Base-by-base conservation (phyloP, 2,888 invertebrate genomes). In the Esperia sulphurella region DNA sequence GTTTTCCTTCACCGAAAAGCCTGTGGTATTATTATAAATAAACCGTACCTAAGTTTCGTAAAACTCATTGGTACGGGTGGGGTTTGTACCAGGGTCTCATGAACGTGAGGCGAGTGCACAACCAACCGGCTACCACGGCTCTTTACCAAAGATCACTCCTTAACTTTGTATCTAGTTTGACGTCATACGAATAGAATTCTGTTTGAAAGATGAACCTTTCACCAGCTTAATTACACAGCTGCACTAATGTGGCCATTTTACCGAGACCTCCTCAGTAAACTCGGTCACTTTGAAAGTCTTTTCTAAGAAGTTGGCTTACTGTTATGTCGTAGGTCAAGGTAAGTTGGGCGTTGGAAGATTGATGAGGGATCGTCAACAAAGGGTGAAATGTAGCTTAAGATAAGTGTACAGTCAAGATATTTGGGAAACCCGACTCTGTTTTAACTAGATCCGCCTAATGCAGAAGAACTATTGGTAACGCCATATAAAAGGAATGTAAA, bases 381-480 rank as follows among this genome's bases (percentile, higher is more conserved):
- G 63, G 58, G 48, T 59, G 53, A 56, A 57, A 59, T 57, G 59
- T 65, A 57, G 43, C 59, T 48, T 48, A 50, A 50, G 52, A 55
- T 55, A 50, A 35, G 35, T 35, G 31, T 10, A 3, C 10, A 8
- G 31, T 10, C 31, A 9, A 8, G 35, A n/a, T 35, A 35, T n/a
- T 35, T n/a, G 35, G 2, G 35, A n/a, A 35, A 35, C n/a, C 52
- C 92, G 95, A 94, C 78, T 97, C 99, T 91, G 94, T 93, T 90
- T 94, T 96, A 76, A 98, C 97, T 66, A 99, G 91, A 21, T 21
- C 21, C 21, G 5, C 5, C 21, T 21, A 21, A 21, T 21, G 21
- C 21, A 21, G 21, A 21, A 21, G n/a, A n/a, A n/a, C n/a, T n/a
- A n/a, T n/a, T n/a, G n/a, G n/a, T n/a, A 21, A 2, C 21, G 3